A percentile compares a stretch with the other conserved stretches of the same genome.
Evolutionary conservation across 2,797 vertebrate species (phyloP).

Genomic region (Schizopygopsis pylzovi): DNA sequence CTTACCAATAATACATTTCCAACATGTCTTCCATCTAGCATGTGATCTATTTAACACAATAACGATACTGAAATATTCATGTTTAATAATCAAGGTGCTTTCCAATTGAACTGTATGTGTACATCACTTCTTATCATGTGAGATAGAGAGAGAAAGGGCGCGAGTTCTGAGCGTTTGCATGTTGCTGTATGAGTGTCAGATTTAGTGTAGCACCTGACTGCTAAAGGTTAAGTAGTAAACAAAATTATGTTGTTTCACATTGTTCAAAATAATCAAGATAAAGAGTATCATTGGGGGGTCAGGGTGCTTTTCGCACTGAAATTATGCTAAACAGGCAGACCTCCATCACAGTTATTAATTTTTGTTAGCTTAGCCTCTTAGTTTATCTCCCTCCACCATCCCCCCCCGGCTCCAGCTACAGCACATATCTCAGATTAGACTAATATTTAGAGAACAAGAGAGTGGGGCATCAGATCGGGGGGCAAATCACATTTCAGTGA

Average conservation of each 20-base stretch:
- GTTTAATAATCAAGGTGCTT: background rate
- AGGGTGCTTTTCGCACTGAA: constrained; percentile 56
- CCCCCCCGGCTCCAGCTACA: constrained; percentile 42
- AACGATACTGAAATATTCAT: background rate
- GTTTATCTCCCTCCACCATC: constrained; percentile 65
- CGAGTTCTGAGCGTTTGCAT: constrained; percentile 23
- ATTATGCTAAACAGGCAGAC: constrained; percentile 68
- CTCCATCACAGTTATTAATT: constrained; percentile 72
- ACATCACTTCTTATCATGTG: background rate
- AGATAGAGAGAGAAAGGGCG: background rate
- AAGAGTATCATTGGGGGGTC: constrained; percentile 62
- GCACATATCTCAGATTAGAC: constrained; percentile 65
- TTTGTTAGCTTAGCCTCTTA: constrained; percentile 69
- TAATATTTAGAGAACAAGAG: constrained; percentile 69
- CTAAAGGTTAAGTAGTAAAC: constrained; percentile 64
- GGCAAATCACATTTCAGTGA: constrained; percentile 61
- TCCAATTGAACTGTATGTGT: background rate
- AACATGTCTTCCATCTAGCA: background rate
- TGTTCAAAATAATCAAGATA: constrained; percentile 68
- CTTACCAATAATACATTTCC: background rate
- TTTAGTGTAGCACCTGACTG: constrained; percentile 38
- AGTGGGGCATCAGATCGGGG: constrained; percentile 53
- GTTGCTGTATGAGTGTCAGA: constrained; percentile 31
- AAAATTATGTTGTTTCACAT: constrained; percentile 61
- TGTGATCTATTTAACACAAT: background rate